Percentiles rank a stretch among this genome's conserved stretches.
These are phyloP conservation scores for Hypotaenidia philippensis DNA, from an alignment of 2,797 vertebrate species.

Conservation along the genomic window DNA sequence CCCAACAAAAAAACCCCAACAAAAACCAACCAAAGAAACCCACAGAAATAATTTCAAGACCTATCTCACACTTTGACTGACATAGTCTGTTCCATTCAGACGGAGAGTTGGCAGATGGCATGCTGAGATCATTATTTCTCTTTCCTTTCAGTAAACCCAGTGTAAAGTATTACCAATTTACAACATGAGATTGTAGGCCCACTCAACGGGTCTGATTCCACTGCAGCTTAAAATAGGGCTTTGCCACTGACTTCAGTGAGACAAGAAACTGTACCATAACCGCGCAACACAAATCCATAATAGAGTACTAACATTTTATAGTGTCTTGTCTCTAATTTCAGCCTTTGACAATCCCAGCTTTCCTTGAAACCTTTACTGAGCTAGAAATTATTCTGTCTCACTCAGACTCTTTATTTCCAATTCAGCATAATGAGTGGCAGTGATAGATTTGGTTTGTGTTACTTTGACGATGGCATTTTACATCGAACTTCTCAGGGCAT, in stretches of 20 bases:
- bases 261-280: not conserved
- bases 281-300: not conserved
- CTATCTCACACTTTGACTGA: not conserved
- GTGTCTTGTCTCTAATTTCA: not conserved
- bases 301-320: not conserved
- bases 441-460: not conserved
- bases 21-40: not conserved
- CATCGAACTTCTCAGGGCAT: not conserved
- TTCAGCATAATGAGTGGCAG: not conserved
- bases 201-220: not conserved
- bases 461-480: not conserved
- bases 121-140: slow-evolving; percentile 13
- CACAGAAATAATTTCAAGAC: not conserved
- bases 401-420: not conserved
- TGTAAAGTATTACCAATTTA: not conserved
- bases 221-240: not conserved
- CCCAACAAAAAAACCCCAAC: no score
- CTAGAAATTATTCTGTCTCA: not conserved
- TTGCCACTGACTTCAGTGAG: not conserved
- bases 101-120: slow-evolving; percentile 31
- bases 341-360: not conserved
- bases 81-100: slow-evolving; percentile 14
- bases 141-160: not conserved
- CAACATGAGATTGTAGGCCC: not conserved
- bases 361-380: not conserved